Conservation (phyloP, 1,140 invertebrate species). For the Papilio aristodemus region DNA sequence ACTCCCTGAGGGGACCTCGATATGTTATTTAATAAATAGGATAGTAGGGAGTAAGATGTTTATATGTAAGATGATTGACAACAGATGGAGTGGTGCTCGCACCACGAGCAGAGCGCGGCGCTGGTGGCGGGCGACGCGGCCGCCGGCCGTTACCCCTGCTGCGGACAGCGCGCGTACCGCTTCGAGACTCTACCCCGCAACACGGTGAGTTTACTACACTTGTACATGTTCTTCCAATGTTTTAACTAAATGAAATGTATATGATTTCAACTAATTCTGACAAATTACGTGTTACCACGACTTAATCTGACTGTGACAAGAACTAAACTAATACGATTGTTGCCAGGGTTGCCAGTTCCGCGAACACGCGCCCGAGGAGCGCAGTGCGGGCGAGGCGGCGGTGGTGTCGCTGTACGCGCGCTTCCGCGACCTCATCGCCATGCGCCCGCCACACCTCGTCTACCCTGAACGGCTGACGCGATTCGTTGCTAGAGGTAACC, state of each 20-base stretch:
- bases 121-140: constrained; percentile 84
- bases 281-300: too few species aligned
- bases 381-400: constrained; percentile 80
- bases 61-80: neutral
- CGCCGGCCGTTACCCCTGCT: constrained; percentile 90
- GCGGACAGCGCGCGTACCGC: constrained; percentile 89
- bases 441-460: constrained; percentile 83
- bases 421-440: constrained; percentile 81
- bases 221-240: neutral
- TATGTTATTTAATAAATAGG: too few species aligned
- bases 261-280: too few species aligned
- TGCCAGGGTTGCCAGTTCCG: constrained; percentile 82
- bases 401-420: constrained; percentile 81
- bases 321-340: neutral
- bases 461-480: constrained; percentile 85
- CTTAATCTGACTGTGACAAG: neutral
- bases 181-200: constrained; percentile 85
- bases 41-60: too few species aligned
- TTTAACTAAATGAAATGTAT: too few species aligned
- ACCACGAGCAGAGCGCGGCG: constrained; percentile 87
- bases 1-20: too few species aligned
- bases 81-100: constrained; percentile 88
- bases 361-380: constrained; percentile 83
- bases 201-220: constrained; percentile 52
- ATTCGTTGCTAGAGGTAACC: constrained; percentile 81